phyloP scores from a whole-genome alignment of 2,888 invertebrate genomes.

The Petrolisthes manimaculis region DNA sequence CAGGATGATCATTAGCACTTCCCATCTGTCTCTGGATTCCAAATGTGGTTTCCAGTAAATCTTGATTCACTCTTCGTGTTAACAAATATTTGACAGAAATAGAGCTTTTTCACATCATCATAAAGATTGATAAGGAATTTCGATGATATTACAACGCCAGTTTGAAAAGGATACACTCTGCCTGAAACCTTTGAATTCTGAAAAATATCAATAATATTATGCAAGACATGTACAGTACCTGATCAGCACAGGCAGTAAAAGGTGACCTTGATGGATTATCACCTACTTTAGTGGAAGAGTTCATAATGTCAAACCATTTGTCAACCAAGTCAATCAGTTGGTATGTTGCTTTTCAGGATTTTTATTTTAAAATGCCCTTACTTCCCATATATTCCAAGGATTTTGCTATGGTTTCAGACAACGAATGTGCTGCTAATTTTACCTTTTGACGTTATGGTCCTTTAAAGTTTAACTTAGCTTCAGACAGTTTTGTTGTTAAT shows the following conservation, averaged over 20 bases:
- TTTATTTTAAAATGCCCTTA: not conserved
- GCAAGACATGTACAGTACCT: not conserved
- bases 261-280: not conserved
- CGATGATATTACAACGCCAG: not conserved
- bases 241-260: not conserved
- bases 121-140: conserved; percentile 1
- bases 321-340: not conserved
- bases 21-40: conserved; percentile 6
- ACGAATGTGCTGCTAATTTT: not conserved
- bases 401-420: not conserved
- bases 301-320: conserved; percentile 9
- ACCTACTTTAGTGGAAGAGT: not conserved
- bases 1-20: conserved; percentile 7
- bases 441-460: not conserved
- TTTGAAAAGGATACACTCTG: not conserved
- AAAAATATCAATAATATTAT: not conserved
- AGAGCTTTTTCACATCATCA: not conserved
- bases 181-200: not conserved
- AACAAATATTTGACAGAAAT: not conserved
- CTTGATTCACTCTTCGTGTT: conserved; percentile 8
- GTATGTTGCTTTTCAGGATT: not conserved
- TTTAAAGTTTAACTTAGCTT: not conserved
- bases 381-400: not conserved
- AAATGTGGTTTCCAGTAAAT: not conserved
- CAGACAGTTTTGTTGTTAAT: not conserved